These are phyloP conservation scores for Periophthalmus modestus DNA, from an alignment of 2,113 vertebrate species.

Conservation along the genomic window DNA sequence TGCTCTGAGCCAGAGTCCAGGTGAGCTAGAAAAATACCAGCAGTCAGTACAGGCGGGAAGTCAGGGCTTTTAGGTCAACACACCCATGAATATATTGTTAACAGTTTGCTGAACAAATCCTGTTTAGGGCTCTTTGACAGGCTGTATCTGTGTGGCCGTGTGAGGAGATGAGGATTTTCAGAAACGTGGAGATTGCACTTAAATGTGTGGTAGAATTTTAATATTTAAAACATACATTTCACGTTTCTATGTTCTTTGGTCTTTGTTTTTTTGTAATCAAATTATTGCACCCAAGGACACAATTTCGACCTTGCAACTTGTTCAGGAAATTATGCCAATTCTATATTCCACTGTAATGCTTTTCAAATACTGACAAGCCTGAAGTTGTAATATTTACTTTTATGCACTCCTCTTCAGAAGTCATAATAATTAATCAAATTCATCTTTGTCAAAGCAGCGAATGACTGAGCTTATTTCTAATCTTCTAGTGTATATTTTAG, in stretches of 20 bases:
- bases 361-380: not conserved
- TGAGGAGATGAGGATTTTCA: not conserved
- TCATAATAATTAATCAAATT: not conserved
- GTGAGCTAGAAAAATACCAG: conserved; percentile 9
- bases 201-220: not conserved
- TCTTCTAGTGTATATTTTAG: not conserved
- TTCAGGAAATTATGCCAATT: not conserved
- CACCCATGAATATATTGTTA: conserved; percentile 8
- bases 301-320: not conserved
- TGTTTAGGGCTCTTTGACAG: conserved; percentile 17
- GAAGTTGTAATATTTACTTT: not conserved
- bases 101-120: conserved; percentile 6
- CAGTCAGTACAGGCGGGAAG: conserved; percentile 25
- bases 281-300: not conserved
- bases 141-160: conserved; percentile 10
- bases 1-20: conserved; percentile 17
- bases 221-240: not conserved
- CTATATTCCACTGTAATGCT: not conserved
- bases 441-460: not conserved
- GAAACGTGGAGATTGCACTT: not conserved
- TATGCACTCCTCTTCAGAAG: not conserved
- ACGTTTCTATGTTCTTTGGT: not conserved
- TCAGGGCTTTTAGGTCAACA: conserved; percentile 40
- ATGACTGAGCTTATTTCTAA: not conserved
- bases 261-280: too few species aligned